phyloP scores from a whole-genome alignment of 1,140 invertebrate species.

The Drosophila rufa region DNA sequence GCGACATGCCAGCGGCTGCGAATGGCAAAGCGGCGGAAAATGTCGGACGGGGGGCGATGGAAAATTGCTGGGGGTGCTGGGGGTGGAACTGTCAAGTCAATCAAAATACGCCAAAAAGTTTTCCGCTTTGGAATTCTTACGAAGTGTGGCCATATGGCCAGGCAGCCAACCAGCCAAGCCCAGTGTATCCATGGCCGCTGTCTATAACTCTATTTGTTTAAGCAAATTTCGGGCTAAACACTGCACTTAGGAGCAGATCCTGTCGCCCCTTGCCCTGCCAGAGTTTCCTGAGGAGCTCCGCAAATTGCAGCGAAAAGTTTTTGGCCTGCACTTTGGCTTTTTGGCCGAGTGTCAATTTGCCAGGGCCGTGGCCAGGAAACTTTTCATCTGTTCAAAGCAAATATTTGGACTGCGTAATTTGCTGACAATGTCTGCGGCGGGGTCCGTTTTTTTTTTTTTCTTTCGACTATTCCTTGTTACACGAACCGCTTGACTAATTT shows the following conservation, averaged over 20 bases:
- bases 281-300: slow-evolving; percentile 22
- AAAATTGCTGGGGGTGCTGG: not conserved
- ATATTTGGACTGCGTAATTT: slow-evolving; percentile 77
- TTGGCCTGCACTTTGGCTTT: slow-evolving; percentile 74
- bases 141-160: slow-evolving; percentile 40
- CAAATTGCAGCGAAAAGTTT: slow-evolving; percentile 79
- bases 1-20: slow-evolving; percentile 42
- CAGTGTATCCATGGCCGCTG: slow-evolving; percentile 37
- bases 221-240: slow-evolving; percentile 76
- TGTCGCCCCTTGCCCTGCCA: not conserved
- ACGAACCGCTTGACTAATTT: not conserved
- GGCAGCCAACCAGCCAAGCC: not conserved
- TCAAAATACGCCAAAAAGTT: slow-evolving; percentile 76
- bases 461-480: not conserved
- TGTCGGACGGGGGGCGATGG: not conserved
- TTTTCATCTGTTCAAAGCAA: slow-evolving; percentile 64
- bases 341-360: slow-evolving; percentile 76
- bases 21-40: slow-evolving; percentile 21
- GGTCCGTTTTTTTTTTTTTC: slow-evolving; percentile 11
- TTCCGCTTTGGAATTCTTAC: slow-evolving; percentile 42
- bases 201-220: slow-evolving; percentile 71
- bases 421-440: slow-evolving; percentile 65
- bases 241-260: slow-evolving; percentile 46
- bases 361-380: slow-evolving; percentile 59
- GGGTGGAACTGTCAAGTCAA: slow-evolving; percentile 69